phyloP scores from a whole-genome alignment of 1,140 invertebrate species.

The Brachionus rubens region DNA sequence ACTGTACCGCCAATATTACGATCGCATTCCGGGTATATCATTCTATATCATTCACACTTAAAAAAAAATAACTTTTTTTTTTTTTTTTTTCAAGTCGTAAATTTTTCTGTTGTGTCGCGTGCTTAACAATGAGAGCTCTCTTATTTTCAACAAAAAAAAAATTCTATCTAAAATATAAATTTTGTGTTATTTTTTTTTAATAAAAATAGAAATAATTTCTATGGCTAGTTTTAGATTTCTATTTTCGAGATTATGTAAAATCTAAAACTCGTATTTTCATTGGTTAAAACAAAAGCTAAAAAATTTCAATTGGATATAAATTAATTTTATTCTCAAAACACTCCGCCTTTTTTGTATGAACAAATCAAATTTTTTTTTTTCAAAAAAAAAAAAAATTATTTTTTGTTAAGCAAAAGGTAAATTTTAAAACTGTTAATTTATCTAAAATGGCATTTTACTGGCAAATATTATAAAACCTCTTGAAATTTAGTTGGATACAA shows the following conservation, averaged over 20 bases:
- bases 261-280: neutral
- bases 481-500: slow-evolving; percentile 32
- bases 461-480: slow-evolving; percentile 41
- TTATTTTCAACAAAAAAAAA: neutral
- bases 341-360: neutral
- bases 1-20: neutral
- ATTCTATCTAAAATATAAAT: neutral
- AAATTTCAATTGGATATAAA: neutral
- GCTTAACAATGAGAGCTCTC: neutral
- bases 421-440: slow-evolving; percentile 43
- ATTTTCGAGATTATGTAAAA: slow-evolving; percentile 36
- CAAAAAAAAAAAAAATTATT: slow-evolving; percentile 6
- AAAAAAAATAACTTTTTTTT: neutral
- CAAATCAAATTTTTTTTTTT: neutral
- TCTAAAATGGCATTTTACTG: slow-evolving; percentile 28
- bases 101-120: too few relatives aligned
- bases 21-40: slow-evolving; percentile 28
- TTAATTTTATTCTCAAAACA: neutral
- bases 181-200: neutral
- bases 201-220: neutral
- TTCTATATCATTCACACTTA: neutral
- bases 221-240: slow-evolving; percentile 25
- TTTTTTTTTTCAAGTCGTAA: too few relatives aligned
- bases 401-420: slow-evolving; percentile 13
- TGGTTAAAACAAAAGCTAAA: neutral